Evolutionary conservation across 2,888 invertebrate species (phyloP).

Genomic region (Carterocephalus palaemon): DNA sequence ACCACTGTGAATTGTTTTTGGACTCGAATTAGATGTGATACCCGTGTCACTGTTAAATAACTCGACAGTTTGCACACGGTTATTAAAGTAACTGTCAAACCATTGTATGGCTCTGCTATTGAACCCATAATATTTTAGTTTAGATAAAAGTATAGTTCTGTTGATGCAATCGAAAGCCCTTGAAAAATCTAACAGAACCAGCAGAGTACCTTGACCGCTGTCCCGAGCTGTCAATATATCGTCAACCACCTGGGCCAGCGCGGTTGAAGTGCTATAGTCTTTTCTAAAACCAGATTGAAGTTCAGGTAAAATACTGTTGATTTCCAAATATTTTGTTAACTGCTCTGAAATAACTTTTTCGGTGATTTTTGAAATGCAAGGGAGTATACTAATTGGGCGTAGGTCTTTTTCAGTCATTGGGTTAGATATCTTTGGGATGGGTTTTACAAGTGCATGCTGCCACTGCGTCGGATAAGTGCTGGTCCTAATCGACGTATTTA

Average conservation of each 20-base stretch:
- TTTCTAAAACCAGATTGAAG: conserved; percentile 19
- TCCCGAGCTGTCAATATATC: conserved; percentile 4
- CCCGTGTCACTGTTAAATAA: not conserved
- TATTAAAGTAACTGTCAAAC: not conserved
- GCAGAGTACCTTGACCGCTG: not conserved
- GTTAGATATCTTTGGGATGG: conserved; percentile 15
- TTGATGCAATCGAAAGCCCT: conserved; percentile 11
- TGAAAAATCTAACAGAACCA: conserved; percentile 2
- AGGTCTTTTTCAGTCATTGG: conserved; percentile 7
- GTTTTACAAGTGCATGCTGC: conserved; percentile 21
- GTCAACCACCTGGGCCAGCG: not conserved
- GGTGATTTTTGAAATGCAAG: conserved; percentile 22
- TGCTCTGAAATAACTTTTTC: conserved; percentile 21
- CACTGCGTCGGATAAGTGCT: conserved; percentile 15
- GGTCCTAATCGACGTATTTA: conserved; percentile 16
- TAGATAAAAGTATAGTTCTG: not conserved
- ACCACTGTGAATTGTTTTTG: not conserved
- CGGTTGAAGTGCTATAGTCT: not conserved
- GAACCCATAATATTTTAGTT: conserved; percentile 3
- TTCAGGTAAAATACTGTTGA: conserved; percentile 9
- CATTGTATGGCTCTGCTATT: not conserved
- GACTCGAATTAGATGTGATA: not conserved
- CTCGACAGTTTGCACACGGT: not conserved
- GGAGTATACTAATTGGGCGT: conserved; percentile 22
- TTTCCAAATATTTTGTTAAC: conserved; percentile 13